A percentile compares a stretch with the other conserved stretches of the same genome.
Conservation (phyloP, 92 coral and sea anemone genomes). For the Bergia puertoricense region DNA sequence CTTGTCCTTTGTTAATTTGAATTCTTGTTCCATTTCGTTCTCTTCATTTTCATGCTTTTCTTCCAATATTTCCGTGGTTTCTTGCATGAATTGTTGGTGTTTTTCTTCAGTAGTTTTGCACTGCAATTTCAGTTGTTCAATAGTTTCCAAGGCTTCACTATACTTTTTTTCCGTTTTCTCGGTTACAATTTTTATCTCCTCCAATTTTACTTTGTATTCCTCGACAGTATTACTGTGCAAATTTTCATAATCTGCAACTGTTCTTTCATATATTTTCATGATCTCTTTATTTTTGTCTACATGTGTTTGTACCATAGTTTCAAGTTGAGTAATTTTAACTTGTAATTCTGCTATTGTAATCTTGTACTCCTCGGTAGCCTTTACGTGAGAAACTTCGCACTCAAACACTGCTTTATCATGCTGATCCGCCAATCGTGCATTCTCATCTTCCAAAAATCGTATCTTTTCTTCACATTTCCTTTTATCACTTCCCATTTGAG, state of each 20-base stretch:
- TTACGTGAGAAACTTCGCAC: not conserved
- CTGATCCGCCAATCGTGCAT: not conserved
- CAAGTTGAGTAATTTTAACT: not conserved
- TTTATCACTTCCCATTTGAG: not conserved
- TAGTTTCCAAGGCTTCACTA: not conserved
- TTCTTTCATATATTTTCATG: slow-evolving; percentile 1
- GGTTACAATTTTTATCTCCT: not conserved
- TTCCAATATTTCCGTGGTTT: not conserved
- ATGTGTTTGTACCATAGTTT: not conserved
- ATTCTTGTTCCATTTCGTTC: not conserved
- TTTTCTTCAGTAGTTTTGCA: not conserved
- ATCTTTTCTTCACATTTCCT: not conserved
- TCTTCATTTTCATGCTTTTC: not conserved
- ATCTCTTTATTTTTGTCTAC: not conserved
- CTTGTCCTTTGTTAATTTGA: not conserved
- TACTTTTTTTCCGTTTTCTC: not conserved
- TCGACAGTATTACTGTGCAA: not conserved
- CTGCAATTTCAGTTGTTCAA: not conserved
- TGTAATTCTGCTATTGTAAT: not conserved
- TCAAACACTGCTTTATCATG: not conserved
- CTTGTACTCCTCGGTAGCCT: not conserved
- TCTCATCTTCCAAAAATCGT: not conserved
- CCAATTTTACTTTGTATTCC: slow-evolving; percentile 2
- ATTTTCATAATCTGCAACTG: not conserved
- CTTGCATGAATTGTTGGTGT: not conserved